Conservation (phyloP, 2,797 vertebrate genomes). For the Megaceryle alcyon region DNA sequence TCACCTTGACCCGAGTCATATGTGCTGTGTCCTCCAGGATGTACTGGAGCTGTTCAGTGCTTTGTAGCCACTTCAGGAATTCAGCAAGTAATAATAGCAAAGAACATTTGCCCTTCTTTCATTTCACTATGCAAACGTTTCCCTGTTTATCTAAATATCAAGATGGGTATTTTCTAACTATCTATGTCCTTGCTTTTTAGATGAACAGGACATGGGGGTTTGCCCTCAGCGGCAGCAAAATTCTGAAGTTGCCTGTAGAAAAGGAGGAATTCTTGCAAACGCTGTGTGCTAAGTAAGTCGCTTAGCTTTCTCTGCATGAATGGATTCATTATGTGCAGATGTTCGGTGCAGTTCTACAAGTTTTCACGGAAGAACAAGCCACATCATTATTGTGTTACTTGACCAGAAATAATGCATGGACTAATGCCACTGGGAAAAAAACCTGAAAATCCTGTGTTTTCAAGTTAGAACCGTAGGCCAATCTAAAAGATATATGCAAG, state of each 20-base stretch:
- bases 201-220: neutral
- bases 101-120: neutral
- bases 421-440: conserved; percentile 51
- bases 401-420: conserved; percentile 73
- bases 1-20: neutral
- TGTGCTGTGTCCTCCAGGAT: neutral
- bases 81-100: neutral
- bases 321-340: conserved; percentile 79
- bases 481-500: neutral
- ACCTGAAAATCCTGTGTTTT: neutral
- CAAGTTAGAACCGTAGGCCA: neutral
- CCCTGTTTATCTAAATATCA: neutral
- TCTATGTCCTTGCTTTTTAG: neutral
- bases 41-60: neutral
- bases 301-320: conserved; percentile 70
- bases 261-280: conserved; percentile 41
- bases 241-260: conserved; percentile 18
- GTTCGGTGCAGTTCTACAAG: conserved; percentile 69
- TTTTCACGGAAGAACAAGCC: conserved; percentile 69
- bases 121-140: neutral
- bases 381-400: conserved; percentile 67
- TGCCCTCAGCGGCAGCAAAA: neutral
- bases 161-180: neutral
- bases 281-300: conserved; percentile 47
- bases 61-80: neutral